A percentile compares a stretch with the other conserved stretches of the same genome.
Evolutionary conservation across 2,888 invertebrate species (phyloP).

Genomic region (Hydroisotoma schaefferi): DNA sequence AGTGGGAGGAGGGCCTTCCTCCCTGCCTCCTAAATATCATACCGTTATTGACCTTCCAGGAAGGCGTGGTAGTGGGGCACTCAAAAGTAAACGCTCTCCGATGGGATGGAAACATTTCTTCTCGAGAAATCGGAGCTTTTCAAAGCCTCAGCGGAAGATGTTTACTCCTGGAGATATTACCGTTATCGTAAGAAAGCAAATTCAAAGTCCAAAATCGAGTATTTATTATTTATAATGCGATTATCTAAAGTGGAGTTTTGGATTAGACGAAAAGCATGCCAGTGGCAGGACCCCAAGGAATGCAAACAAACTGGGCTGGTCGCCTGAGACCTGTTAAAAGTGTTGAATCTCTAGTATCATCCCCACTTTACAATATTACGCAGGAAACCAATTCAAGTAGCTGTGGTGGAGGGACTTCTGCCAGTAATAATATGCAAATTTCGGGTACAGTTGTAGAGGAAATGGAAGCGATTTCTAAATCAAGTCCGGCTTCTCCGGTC

Average conservation of each 20-base stretch:
- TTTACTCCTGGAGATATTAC: constrained; percentile 54
- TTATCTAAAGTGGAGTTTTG: not conserved
- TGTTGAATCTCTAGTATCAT: constrained; percentile 63
- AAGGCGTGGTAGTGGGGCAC: constrained; percentile 49
- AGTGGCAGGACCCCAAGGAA: constrained; percentile 34
- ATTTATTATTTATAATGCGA: not conserved
- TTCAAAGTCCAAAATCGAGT: too few species aligned
- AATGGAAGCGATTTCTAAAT: constrained; percentile 35
- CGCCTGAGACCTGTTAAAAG: constrained; percentile 66
- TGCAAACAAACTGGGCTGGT: constrained; percentile 40
- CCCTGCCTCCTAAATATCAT: constrained; percentile 77
- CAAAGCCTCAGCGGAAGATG: constrained; percentile 53
- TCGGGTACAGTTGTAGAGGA: constrained; percentile 31
- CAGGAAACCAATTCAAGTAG: not conserved
- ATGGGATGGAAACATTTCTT: constrained; percentile 78
- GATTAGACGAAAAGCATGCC: constrained; percentile 40
- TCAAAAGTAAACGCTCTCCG: constrained; percentile 52
- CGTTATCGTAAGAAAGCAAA: constrained; percentile 45
- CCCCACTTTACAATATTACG: constrained; percentile 35
- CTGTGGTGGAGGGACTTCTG: not conserved
- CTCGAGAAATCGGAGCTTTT: constrained; percentile 53
- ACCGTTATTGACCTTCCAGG: constrained; percentile 84
- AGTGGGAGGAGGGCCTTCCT: constrained; percentile 70
- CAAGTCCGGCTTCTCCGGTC: constrained; percentile 44
- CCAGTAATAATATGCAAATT: constrained; percentile 6